phyloP scores from a whole-genome alignment of 2,888 invertebrate species.

The Anaspis maculata region DNA sequence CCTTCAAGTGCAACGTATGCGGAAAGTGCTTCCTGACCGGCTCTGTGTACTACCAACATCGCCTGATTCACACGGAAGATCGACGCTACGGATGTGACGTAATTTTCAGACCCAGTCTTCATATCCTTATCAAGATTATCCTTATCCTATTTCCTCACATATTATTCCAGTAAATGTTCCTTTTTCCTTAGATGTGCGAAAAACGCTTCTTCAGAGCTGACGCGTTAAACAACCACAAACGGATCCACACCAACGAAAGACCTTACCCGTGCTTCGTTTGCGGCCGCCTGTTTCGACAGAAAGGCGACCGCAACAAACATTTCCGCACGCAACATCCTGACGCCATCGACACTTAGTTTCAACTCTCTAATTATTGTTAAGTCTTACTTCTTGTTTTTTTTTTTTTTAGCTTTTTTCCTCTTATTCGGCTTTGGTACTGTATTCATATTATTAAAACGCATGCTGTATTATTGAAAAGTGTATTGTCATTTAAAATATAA shows the following conservation, averaged over 20 bases:
- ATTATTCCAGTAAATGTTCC: too few species aligned
- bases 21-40: constrained; percentile 55
- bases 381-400: background rate
- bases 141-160: too few species aligned
- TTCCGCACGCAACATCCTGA: constrained; percentile 47
- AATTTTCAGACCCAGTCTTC: constrained; percentile 13
- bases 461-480: background rate
- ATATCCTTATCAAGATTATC: constrained; percentile 1
- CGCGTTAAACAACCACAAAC: constrained; percentile 53
- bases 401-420: too few species aligned
- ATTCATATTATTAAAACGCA: background rate
- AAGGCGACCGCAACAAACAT: constrained; percentile 51
- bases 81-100: constrained; percentile 56
- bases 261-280: constrained; percentile 49
- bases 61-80: constrained; percentile 55
- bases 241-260: constrained; percentile 54
- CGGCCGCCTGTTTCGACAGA: constrained; percentile 46
- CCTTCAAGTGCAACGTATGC: constrained; percentile 53
- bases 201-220: constrained; percentile 57
- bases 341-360: constrained; percentile 2
- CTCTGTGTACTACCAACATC: constrained; percentile 56
- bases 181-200: constrained; percentile 42
- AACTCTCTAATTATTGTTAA: constrained; percentile 1
- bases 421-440: background rate
- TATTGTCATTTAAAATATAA: background rate